phyloP scores from a whole-genome alignment of 2,113 vertebrate species.

The Dolichallabes microphthalmus region DNA sequence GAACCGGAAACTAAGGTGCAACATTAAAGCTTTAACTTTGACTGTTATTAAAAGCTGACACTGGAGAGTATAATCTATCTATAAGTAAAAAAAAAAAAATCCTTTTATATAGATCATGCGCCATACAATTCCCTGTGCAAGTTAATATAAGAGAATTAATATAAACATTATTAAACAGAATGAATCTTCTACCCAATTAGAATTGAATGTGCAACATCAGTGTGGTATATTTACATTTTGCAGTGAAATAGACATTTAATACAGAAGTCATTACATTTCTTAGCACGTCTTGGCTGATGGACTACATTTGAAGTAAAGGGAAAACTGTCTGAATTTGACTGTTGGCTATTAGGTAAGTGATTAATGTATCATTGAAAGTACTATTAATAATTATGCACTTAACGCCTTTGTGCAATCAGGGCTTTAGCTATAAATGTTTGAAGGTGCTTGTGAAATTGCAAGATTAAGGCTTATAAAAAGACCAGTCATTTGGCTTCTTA shows the following conservation, averaged over 20 bases:
- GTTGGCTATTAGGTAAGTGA: not conserved
- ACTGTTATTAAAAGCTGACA: not conserved
- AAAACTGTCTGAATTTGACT: not conserved
- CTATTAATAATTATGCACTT: conserved; percentile 4
- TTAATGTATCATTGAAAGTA: not conserved
- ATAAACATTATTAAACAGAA: not conserved
- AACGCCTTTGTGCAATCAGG: not conserved
- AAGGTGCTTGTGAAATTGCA: not conserved
- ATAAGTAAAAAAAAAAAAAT: not conserved
- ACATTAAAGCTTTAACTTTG: not conserved
- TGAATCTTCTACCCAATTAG: not conserved
- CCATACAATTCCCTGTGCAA: not conserved
- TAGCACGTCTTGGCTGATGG: not conserved
- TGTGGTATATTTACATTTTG: not conserved
- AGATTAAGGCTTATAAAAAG: not conserved
- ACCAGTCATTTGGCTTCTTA: not conserved
- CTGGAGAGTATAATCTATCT: not conserved
- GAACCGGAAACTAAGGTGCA: not conserved
- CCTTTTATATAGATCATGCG: not conserved
- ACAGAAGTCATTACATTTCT: too few relatives aligned
- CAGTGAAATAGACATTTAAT: not conserved
- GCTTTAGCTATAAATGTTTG: not conserved
- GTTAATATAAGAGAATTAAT: not conserved
- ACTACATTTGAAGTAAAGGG: conserved; percentile 1
- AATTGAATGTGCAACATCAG: not conserved